These are phyloP conservation scores for Hoplodrina blanda DNA, from an alignment of 2,888 invertebrate species.

Conservation along the genomic window DNA sequence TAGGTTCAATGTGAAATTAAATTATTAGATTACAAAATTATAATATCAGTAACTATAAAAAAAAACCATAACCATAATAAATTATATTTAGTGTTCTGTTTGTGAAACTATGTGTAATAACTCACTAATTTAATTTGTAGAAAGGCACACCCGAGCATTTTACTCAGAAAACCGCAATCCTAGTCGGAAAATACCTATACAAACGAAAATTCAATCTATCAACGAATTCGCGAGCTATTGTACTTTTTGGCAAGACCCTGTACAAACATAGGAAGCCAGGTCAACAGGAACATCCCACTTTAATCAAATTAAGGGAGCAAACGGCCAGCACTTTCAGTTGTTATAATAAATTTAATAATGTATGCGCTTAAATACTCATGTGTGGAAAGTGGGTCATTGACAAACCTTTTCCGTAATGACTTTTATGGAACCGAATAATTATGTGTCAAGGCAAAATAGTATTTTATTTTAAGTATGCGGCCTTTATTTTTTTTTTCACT, in stretches of 20 bases:
- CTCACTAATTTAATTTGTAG: slow-evolving; percentile 3
- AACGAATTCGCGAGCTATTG: slow-evolving; percentile 6
- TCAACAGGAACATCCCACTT: slow-evolving; percentile 54
- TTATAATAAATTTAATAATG: slow-evolving; percentile 64
- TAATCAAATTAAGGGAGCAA: slow-evolving; percentile 64
- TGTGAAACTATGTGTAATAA: background rate
- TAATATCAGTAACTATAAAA: too few species aligned
- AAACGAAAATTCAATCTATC: slow-evolving; percentile 34
- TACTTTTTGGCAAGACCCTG: slow-evolving; percentile 30
- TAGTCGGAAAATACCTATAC: background rate
- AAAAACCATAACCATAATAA: too few species aligned
- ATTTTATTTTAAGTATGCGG: background rate
- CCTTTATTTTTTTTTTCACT: background rate
- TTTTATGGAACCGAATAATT: slow-evolving; percentile 23
- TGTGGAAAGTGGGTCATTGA: slow-evolving; percentile 56
- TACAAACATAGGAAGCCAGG: slow-evolving; percentile 49
- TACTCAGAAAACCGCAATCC: slow-evolving; percentile 7
- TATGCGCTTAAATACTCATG: slow-evolving; percentile 50
- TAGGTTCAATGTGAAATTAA: too few species aligned
- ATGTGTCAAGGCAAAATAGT: slow-evolving; percentile 17
- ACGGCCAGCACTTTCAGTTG: slow-evolving; percentile 57
- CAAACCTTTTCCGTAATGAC: slow-evolving; percentile 34
- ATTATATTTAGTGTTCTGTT: too few species aligned
- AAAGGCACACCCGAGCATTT: slow-evolving; percentile 4
- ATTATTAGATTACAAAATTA: too few species aligned